A percentile compares a stretch with the other conserved stretches of the same genome.
These are phyloP conservation scores for Ophioninae sp. DNA, from an alignment of 2,888 invertebrate species.

Conservation along the genomic window DNA sequence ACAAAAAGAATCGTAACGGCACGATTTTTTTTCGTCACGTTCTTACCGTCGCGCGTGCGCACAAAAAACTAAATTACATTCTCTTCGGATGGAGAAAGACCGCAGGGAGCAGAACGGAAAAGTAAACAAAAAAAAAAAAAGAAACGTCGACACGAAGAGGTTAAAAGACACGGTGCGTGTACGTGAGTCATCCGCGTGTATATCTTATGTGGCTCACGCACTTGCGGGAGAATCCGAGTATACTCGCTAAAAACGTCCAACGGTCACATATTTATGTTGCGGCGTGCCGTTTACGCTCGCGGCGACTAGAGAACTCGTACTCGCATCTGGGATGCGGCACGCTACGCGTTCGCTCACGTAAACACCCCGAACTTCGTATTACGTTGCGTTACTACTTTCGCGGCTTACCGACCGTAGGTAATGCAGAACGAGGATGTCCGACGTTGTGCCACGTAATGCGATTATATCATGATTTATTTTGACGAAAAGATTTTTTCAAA, in stretches of 20 bases:
- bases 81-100: neutral
- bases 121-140: neutral
- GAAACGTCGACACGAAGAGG: neutral
- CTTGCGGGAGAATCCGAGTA: constrained; percentile 38
- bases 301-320: constrained; percentile 17
- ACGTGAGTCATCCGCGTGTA: constrained; percentile 57
- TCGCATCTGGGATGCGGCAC: constrained; percentile 6
- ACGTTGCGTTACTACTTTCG: too few relatives aligned
- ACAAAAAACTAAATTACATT: constrained; percentile 22
- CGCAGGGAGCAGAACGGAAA: neutral
- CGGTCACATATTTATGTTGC: constrained; percentile 58
- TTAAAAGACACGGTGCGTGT: neutral
- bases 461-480: too few relatives aligned
- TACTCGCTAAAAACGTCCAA: constrained; percentile 59
- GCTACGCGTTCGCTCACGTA: too few relatives aligned
- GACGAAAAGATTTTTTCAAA: too few relatives aligned
- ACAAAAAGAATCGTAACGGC: too few relatives aligned
- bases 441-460: too few relatives aligned
- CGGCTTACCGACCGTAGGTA: too few relatives aligned
- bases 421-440: too few relatives aligned
- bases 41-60: neutral
- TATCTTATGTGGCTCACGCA: constrained; percentile 51
- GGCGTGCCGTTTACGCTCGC: constrained; percentile 25
- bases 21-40: too few relatives aligned
- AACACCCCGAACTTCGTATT: too few relatives aligned